Evolutionary conservation across 1,140 invertebrate genomes (phyloP), one percentile per base, ranked within the genome.

Genomic region (Eueides isabella): DNA sequence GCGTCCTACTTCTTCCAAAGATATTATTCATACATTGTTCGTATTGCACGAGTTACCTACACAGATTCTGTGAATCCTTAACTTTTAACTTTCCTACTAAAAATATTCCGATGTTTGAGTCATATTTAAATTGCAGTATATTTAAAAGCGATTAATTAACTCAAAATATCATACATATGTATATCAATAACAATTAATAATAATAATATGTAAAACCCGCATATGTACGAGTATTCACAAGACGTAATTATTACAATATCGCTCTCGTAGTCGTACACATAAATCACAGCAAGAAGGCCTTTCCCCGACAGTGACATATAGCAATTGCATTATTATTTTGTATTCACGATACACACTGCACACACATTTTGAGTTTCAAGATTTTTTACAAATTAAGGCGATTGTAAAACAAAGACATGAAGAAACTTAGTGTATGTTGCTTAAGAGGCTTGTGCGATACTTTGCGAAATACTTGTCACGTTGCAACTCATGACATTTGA

Each of bases 391-490:
- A 73, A 76, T 76, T 78, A 76, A 55, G 16, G 65, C 26, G 55
- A 74, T 73, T 67, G 71, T 78, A 76, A 84, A 82, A 88, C 86
- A 86, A 85, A 85, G 80, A 63, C 76, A 71, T 68, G 82, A 70
- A 71, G 85, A 81, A 85, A 86, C 80, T 80, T 9, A 67, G 77
- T 85, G 72, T 75, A 61, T 77, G 69, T 89, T 90, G 84, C 85
- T 71, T 73, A 89, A 89, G 81, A 76, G 71, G 72, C 77, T 75
- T 72, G 82, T 81, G 84, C 83, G 80, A 80, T 80, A 85, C 77
- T 89, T 91, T 88, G 81, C 89, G 89, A 91, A 89, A 90, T 84
- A 85, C 72, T 81, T 80, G 85, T 87, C 86, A 88, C 84, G 81
- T 88, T 84, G 82, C 73, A 72, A 73, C 74, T 77, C 74, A 74